Evolutionary conservation across 2,888 invertebrate genomes (phyloP).

Genomic region (Pocota personata): DNA sequence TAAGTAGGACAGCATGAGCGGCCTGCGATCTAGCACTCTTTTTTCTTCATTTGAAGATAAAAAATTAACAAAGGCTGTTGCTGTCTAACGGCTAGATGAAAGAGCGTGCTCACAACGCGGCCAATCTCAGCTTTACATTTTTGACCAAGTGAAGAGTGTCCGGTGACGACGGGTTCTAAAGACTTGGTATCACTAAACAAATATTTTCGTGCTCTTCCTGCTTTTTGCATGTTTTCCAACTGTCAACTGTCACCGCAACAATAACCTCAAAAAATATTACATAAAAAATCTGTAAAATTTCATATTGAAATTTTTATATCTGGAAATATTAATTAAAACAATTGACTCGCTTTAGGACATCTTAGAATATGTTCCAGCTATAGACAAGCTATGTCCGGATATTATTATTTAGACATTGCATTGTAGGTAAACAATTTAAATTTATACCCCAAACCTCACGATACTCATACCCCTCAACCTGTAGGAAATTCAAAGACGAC

Average conservation of each 20-base stretch:
- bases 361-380: not conserved
- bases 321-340: slow-evolving; percentile 43
- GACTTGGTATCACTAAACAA: slow-evolving; percentile 12
- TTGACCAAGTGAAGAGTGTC: no score
- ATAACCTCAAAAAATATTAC: slow-evolving; percentile 64
- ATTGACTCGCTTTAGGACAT: not conserved
- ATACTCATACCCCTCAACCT: slow-evolving; percentile 14
- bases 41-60: no score
- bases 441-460: slow-evolving; percentile 30
- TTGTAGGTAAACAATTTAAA: slow-evolving; percentile 83
- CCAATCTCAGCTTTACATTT: no score
- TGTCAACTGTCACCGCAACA: slow-evolving; percentile 31
- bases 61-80: no score
- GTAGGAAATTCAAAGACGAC: slow-evolving; percentile 83
- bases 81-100: no score
- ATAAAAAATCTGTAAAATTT: slow-evolving; percentile 56
- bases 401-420: slow-evolving; percentile 84
- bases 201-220: slow-evolving; percentile 5
- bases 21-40: no score
- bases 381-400: slow-evolving; percentile 80
- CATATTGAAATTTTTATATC: not conserved
- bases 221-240: slow-evolving; percentile 22
- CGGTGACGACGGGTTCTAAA: no score
- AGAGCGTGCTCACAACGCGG: no score
- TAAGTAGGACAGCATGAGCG: no score